phyloP scores from a whole-genome alignment of 2,797 vertebrate genomes.

The Enteromius anoplus region DNA sequence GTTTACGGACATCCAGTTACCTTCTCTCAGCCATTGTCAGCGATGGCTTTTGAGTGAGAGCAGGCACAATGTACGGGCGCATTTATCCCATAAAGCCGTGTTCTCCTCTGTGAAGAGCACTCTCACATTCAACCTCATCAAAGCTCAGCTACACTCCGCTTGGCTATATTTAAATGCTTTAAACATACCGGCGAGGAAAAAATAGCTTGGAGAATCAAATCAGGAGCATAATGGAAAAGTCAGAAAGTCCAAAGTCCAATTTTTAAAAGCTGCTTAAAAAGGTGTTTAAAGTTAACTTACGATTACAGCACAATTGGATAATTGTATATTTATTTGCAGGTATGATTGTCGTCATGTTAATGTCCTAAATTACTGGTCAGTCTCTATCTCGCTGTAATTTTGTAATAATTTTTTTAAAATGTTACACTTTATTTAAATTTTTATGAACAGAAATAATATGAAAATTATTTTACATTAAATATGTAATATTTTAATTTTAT shows the following conservation, averaged over 20 bases:
- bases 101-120: conserved; percentile 38
- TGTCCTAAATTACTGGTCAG: not conserved
- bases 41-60: conserved; percentile 34
- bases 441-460: not conserved
- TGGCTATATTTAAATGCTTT: conserved; percentile 45
- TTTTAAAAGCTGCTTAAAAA: conserved; percentile 17
- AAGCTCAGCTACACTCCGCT: conserved; percentile 22
- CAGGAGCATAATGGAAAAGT: conserved; percentile 11
- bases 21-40: conserved; percentile 37
- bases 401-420: not conserved
- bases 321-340: not conserved
- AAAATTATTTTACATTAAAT: not conserved
- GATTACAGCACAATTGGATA: not conserved
- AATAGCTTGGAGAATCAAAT: conserved; percentile 8
- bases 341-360: not conserved
- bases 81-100: conserved; percentile 42
- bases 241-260: not conserved
- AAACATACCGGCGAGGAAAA: not conserved
- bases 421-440: not conserved
- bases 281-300: not conserved
- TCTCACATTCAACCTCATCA: conserved; percentile 40
- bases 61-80: conserved; percentile 12
- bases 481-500: not conserved
- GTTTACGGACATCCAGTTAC: conserved; percentile 34
- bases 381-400: not conserved